Evolutionary conservation across 2,888 invertebrate genomes (phyloP).

Genomic region (Andrena fulva): DNA sequence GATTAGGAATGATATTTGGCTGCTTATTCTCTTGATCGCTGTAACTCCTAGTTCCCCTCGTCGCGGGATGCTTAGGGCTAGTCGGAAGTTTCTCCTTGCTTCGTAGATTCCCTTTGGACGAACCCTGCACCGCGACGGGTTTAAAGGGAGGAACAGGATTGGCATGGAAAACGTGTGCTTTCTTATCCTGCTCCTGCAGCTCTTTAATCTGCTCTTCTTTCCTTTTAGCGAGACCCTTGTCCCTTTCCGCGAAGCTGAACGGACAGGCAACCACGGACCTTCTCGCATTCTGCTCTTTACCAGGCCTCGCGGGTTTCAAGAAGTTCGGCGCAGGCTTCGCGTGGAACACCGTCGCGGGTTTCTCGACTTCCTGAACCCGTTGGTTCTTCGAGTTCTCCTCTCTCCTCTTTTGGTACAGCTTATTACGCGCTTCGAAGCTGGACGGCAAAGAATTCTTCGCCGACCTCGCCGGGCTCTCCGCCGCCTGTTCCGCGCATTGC

Average conservation of each 20-base stretch:
- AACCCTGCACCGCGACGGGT: constrained; percentile 82
- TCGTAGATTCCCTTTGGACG: constrained; percentile 75
- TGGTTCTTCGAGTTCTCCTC: constrained; percentile 83
- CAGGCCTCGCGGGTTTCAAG: constrained; percentile 18
- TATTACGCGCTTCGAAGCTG: constrained; percentile 85
- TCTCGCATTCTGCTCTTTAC: constrained; percentile 42
- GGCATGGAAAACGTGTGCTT: constrained; percentile 89
- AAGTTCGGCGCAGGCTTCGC: constrained; percentile 87
- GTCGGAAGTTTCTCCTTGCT: constrained; percentile 58
- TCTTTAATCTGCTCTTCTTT: constrained; percentile 88
- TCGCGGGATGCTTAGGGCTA: constrained; percentile 8
- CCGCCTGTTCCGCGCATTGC: not conserved
- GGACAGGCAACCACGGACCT: constrained; percentile 42
- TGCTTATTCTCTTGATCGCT: constrained; percentile 57
- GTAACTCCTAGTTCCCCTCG: constrained; percentile 2
- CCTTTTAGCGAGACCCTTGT: constrained; percentile 86
- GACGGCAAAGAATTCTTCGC: constrained; percentile 82
- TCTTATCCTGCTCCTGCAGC: constrained; percentile 87
- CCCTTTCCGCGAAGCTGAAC: constrained; percentile 88
- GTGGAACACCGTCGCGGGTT: constrained; percentile 85
- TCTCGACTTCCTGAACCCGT: constrained; percentile 69
- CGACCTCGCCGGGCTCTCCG: constrained; percentile 47
- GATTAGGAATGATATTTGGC: constrained; percentile 38
- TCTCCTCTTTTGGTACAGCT: constrained; percentile 81
- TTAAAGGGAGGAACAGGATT: constrained; percentile 88